phyloP scores from a whole-genome alignment of 2,113 vertebrate genomes.

The Tichodroma muraria region DNA sequence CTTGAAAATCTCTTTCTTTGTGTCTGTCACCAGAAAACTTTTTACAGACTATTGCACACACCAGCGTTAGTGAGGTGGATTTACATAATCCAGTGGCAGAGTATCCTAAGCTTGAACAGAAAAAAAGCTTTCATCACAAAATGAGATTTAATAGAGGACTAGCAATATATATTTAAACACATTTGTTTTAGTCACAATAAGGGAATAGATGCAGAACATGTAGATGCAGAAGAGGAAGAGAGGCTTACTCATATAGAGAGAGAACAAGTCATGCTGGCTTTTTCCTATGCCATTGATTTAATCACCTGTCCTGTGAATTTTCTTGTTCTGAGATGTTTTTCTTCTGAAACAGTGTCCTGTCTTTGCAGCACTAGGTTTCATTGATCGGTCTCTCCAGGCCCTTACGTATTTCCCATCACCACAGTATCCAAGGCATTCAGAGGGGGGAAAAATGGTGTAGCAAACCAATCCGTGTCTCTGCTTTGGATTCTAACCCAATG shows the following conservation, averaged over 20 bases:
- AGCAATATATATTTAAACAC: not conserved
- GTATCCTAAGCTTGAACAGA: not conserved
- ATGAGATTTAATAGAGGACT: not conserved
- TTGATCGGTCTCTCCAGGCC: not conserved
- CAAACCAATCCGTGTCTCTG: not conserved
- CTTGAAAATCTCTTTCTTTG: not conserved
- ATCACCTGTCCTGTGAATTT: not conserved
- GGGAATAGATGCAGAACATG: not conserved
- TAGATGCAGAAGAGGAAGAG: not conserved
- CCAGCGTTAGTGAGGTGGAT: not conserved
- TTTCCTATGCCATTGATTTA: not conserved
- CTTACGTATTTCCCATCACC: not conserved
- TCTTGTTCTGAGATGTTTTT: not conserved
- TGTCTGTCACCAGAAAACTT: not conserved
- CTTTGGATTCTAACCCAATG: not conserved
- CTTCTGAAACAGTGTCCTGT: not conserved
- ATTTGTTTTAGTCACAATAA: not conserved
- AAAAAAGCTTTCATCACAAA: not conserved
- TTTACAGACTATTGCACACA: not conserved
- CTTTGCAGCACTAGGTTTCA: not conserved
- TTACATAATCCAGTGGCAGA: not conserved
- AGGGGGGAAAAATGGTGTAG: not conserved
- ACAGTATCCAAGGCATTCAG: not conserved
- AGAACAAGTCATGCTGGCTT: not conserved
- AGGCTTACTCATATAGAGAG: not conserved